These are phyloP conservation scores for Chymomyza fuscimana DNA, from an alignment of 2,888 invertebrate species.

Conservation along the genomic window DNA sequence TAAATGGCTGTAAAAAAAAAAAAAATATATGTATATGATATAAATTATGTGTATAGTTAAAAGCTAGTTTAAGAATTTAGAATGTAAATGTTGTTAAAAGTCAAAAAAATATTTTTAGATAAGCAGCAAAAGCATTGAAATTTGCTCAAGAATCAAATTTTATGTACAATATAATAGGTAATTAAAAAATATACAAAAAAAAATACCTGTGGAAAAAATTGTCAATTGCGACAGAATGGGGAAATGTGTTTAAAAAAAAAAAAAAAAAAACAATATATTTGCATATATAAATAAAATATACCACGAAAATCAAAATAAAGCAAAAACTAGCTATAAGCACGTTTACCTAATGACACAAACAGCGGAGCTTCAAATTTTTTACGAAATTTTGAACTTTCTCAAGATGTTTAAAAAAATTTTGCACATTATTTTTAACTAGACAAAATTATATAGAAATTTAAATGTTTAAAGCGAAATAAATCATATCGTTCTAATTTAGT, in stretches of 20 bases:
- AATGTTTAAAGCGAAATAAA: background rate
- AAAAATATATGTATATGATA: conserved; percentile 13
- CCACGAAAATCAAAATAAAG: conserved; percentile 22
- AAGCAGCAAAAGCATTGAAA: conserved; percentile 17
- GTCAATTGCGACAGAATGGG: conserved; percentile 57
- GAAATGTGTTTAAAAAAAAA: conserved; percentile 19
- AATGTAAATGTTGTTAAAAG: conserved; percentile 18
- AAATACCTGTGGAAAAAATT: conserved; percentile 38
- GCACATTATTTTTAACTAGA: background rate
- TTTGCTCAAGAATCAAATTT: conserved; percentile 5
- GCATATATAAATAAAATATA: no score
- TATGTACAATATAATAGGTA: conserved; percentile 25
- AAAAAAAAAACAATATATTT: background rate
- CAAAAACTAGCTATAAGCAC: conserved; percentile 20
- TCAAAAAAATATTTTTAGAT: conserved; percentile 21
- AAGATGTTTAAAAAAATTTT: background rate
- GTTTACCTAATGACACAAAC: conserved; percentile 31
- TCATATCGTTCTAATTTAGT: conserved; percentile 6
- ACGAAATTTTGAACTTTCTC: conserved; percentile 48
- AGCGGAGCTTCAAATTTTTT: conserved; percentile 65
- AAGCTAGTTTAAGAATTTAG: conserved; percentile 16
- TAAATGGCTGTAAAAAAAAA: conserved; percentile 60
- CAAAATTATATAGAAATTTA: background rate
- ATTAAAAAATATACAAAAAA: conserved; percentile 18
- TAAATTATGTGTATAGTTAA: conserved; percentile 26